Percentiles rank a stretch among this genome's conserved stretches.
These are phyloP conservation scores for Toxotes jaculatrix DNA, from an alignment of 2,113 vertebrate species.

Conservation along the genomic window DNA sequence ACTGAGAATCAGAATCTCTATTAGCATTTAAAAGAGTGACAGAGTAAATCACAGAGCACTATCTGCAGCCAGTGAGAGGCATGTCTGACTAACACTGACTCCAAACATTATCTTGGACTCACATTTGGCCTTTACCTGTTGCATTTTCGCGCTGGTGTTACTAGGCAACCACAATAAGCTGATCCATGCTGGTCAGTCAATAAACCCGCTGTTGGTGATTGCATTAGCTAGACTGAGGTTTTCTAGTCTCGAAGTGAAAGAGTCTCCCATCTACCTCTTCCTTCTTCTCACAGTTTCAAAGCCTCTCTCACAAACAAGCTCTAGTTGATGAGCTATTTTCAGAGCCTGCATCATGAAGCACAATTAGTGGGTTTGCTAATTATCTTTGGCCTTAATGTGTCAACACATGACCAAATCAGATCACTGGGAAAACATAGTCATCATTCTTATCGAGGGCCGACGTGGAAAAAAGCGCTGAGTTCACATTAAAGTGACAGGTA, in stretches of 20 bases:
- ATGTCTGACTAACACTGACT: constrained; percentile 2
- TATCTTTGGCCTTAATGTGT: neutral
- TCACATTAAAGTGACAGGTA: no score
- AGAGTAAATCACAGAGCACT: constrained; percentile 8
- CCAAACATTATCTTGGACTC: constrained; percentile 6
- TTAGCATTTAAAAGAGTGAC: neutral
- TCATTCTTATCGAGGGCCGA: no score
- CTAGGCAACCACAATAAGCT: constrained; percentile 62
- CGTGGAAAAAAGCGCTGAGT: no score
- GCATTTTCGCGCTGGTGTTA: constrained; percentile 56
- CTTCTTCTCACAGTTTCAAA: neutral
- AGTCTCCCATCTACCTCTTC: no score
- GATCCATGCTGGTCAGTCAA: constrained; percentile 35
- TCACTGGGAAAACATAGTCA: neutral
- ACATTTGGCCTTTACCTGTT: constrained; percentile 53
- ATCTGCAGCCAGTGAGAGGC: neutral
- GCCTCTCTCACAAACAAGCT: neutral
- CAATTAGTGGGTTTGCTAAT: neutral
- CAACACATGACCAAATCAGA: neutral
- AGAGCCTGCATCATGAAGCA: neutral
- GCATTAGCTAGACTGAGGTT: neutral
- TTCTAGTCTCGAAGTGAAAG: neutral
- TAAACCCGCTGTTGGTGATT: constrained; percentile 6
- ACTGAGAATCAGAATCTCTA: neutral
- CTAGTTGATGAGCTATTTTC: no score